A percentile compares a stretch with the other conserved stretches of the same genome.
Evolutionary conservation across 1,140 invertebrate species (phyloP).

Genomic region (Drosophila baimaii): DNA sequence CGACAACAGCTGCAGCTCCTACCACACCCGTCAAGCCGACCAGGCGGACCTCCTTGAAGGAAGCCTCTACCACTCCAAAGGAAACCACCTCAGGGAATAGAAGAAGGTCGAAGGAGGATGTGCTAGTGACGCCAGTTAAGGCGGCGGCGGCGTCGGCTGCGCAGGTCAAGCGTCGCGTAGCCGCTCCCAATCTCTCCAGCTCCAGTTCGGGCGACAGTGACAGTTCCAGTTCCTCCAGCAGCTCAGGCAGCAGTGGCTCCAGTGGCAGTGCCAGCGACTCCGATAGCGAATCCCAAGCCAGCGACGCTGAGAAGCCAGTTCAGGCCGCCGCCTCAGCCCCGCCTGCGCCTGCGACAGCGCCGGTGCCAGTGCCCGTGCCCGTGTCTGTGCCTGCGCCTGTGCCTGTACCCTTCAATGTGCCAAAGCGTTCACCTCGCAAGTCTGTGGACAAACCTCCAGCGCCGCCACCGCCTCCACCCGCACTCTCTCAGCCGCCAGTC

Average conservation of each 20-base stretch:
- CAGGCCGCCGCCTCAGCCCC: conserved; percentile 4
- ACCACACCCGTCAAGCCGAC: conserved; percentile 31
- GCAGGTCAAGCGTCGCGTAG: conserved; percentile 65
- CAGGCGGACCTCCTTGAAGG: conserved; percentile 56
- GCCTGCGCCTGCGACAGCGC: background rate
- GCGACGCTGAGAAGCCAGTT: conserved; percentile 40
- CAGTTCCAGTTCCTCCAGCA: conserved; percentile 56
- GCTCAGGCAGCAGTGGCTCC: conserved; percentile 50
- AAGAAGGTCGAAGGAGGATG: conserved; percentile 66
- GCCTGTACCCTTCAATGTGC: conserved; percentile 45
- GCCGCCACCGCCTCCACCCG: conserved; percentile 1
- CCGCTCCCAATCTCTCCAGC: conserved; percentile 64
- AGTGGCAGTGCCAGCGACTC: conserved; percentile 52
- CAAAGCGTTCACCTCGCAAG: conserved; percentile 76
- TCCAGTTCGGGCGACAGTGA: conserved; percentile 69
- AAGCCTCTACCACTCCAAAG: conserved; percentile 32
- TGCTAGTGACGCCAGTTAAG: conserved; percentile 10
- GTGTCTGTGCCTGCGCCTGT: background rate
- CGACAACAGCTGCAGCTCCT: conserved; percentile 4
- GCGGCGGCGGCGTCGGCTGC: conserved; percentile 9
- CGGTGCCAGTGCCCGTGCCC: background rate
- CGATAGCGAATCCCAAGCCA: conserved; percentile 46
- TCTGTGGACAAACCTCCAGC: conserved; percentile 64
- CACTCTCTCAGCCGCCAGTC: conserved; percentile 13
- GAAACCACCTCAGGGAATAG: conserved; percentile 25